Percentiles rank a stretch among this genome's conserved stretches.
These are phyloP conservation scores for Aplochiton taeniatus DNA, from an alignment of 2,797 vertebrate genomes.

Conservation along the genomic window DNA sequence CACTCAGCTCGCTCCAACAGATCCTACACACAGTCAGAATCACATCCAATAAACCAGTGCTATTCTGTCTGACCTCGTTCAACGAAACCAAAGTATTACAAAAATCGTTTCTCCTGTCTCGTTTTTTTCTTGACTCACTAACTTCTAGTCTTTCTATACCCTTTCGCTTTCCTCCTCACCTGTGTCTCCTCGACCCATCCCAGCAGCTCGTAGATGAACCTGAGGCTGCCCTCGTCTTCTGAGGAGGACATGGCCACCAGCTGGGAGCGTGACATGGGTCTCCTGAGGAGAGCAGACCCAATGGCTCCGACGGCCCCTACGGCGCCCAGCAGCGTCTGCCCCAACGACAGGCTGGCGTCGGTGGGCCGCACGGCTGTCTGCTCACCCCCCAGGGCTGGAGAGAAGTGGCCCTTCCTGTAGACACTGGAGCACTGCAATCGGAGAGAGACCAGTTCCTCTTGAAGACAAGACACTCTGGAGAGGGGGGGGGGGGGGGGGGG, in stretches of 20 bases:
- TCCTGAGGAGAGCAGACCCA: slow-evolving; percentile 84
- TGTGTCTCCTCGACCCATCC: slow-evolving; percentile 98
- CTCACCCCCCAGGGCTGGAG: slow-evolving; percentile 70
- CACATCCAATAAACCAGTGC: not conserved
- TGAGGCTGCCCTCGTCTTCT: slow-evolving; percentile 92
- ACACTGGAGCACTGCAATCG: slow-evolving; percentile 91
- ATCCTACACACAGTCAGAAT: slow-evolving; percentile 72
- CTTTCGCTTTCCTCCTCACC: slow-evolving; percentile 64
- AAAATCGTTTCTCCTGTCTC: not conserved
- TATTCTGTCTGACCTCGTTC: slow-evolving; percentile 3
- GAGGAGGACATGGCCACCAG: slow-evolving; percentile 93
- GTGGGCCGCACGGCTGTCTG: slow-evolving; percentile 71
- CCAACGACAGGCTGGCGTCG: slow-evolving; percentile 82
- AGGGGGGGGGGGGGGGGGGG: not conserved
- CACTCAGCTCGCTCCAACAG: slow-evolving; percentile 90
- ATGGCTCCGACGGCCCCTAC: slow-evolving; percentile 69
- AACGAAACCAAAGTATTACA: not conserved
- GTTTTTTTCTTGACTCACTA: not conserved
- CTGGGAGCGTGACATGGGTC: slow-evolving; percentile 88
- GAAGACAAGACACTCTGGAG: slow-evolving; percentile 85
- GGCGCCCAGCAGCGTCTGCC: slow-evolving; percentile 74
- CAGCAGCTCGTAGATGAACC: slow-evolving; percentile 96
- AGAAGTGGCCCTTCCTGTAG: slow-evolving; percentile 93
- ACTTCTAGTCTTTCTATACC: not conserved
- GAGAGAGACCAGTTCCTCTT: slow-evolving; percentile 94